Percentiles rank a stretch among this genome's conserved stretches.
Conservation (phyloP, 1,140 invertebrate genomes). For the Ceratina australensis region DNA sequence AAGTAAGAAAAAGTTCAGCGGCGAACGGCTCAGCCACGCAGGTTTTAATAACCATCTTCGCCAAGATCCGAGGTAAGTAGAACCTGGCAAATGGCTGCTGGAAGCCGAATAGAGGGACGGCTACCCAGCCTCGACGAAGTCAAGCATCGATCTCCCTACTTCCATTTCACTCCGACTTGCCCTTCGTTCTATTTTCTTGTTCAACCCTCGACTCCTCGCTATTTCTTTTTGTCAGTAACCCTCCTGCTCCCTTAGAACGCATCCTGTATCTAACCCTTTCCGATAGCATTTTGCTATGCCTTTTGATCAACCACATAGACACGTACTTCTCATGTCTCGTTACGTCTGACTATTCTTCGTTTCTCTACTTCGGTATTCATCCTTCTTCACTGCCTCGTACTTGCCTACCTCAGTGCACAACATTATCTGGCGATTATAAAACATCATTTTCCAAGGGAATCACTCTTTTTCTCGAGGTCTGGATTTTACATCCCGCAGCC, state of each 20-base stretch:
- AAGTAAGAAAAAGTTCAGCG: conserved; percentile 55
- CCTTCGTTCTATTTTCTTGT: neutral
- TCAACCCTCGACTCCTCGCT: conserved; percentile 30
- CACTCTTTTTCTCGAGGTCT: neutral
- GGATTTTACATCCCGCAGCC: neutral
- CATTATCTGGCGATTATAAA: neutral
- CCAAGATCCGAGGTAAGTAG: conserved; percentile 56
- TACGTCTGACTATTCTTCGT: conserved; percentile 41
- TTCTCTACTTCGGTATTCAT: conserved; percentile 28
- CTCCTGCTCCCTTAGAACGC: conserved; percentile 40
- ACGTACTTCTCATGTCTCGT: conserved; percentile 30
- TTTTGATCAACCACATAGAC: neutral
- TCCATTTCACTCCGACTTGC: conserved; percentile 23
- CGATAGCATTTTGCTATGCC: conserved; percentile 18
- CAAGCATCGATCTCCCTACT: conserved; percentile 70
- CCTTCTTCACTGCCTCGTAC: conserved; percentile 18
- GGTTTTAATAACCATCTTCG: conserved; percentile 67
- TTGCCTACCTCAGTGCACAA: conserved; percentile 23
- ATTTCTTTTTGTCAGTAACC: conserved; percentile 17
- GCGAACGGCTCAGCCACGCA: conserved; percentile 57
- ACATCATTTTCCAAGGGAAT: conserved; percentile 14
- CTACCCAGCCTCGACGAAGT: conserved; percentile 55
- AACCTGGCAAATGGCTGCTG: conserved; percentile 72
- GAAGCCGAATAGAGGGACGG: conserved; percentile 52
- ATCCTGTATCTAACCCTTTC: conserved; percentile 33